Evolutionary conservation across 2,888 invertebrate genomes (phyloP).

Genomic region (Hanleya hanleyi): DNA sequence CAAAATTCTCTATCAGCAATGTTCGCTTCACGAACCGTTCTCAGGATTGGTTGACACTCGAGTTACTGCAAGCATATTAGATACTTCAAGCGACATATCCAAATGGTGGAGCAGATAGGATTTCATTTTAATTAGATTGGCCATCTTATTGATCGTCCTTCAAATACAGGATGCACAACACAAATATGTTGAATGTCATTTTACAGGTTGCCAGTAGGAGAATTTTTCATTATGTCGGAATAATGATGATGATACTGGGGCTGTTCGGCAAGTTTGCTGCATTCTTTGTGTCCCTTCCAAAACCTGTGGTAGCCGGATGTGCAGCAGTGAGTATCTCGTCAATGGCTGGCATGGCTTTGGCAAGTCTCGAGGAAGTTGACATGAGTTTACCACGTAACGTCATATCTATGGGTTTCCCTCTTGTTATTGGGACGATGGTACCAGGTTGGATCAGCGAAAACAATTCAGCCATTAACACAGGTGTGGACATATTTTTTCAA

Average conservation of each 20-base stretch:
- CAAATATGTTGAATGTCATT: no score
- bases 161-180: no score
- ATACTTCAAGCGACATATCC: no score
- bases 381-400: neutral
- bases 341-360: neutral
- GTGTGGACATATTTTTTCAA: no score
- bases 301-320: neutral
- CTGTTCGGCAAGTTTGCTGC: slow-evolving; percentile 17
- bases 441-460: neutral
- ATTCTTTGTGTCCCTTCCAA: neutral
- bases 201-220: slow-evolving; percentile 13
- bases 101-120: no score
- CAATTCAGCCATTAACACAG: neutral
- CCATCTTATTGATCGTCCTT: no score
- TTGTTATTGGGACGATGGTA: neutral
- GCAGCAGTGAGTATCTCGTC: neutral
- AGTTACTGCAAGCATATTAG: no score
- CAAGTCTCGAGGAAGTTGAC: slow-evolving; percentile 4
- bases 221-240: slow-evolving; percentile 9
- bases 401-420: neutral
- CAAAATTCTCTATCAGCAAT: no score
- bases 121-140: no score
- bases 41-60: no score
- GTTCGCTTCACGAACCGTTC: no score
- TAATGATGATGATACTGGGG: slow-evolving; percentile 15